Evolutionary conservation across 2,797 vertebrate genomes (phyloP).

Genomic region (Silurus lanzhouensis): DNA sequence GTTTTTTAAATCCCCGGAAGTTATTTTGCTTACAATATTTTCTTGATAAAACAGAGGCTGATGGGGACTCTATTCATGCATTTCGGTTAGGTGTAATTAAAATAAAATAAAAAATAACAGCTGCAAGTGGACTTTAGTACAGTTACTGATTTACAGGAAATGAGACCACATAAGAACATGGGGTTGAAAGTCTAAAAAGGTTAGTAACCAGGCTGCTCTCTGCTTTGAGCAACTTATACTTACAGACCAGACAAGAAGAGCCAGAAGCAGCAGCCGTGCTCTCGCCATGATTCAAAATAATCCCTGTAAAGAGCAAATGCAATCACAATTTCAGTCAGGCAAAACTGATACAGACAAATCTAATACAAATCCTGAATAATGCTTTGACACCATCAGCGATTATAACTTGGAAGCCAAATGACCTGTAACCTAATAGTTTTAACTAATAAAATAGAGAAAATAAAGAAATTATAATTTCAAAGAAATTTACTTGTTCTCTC

Average conservation of each 20-base stretch:
- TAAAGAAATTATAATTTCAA: too few species aligned
- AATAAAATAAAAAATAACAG: slow-evolving; percentile 25
- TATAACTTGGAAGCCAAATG: background rate
- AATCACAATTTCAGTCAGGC: background rate
- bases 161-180: slow-evolving; percentile 32
- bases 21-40: background rate
- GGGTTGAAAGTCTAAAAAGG: slow-evolving; percentile 38
- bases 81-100: background rate
- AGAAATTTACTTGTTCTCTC: background rate
- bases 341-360: background rate
- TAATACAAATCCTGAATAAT: background rate
- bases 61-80: background rate
- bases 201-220: slow-evolving; percentile 20
- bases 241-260: slow-evolving; percentile 56
- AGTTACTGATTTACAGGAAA: slow-evolving; percentile 54
- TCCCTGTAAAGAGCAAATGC: slow-evolving; percentile 27
- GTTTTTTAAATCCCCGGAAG: background rate
- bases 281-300: slow-evolving; percentile 44
- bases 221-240: slow-evolving; percentile 33
- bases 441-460: too few species aligned
- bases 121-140: slow-evolving; percentile 45
- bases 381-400: background rate
- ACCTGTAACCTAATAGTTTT: too few species aligned
- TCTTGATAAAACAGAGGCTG: background rate
- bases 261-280: slow-evolving; percentile 45